Evolutionary conservation across 2,797 vertebrate species (phyloP).

Genomic region (Triplophysa bombifrons): DNA sequence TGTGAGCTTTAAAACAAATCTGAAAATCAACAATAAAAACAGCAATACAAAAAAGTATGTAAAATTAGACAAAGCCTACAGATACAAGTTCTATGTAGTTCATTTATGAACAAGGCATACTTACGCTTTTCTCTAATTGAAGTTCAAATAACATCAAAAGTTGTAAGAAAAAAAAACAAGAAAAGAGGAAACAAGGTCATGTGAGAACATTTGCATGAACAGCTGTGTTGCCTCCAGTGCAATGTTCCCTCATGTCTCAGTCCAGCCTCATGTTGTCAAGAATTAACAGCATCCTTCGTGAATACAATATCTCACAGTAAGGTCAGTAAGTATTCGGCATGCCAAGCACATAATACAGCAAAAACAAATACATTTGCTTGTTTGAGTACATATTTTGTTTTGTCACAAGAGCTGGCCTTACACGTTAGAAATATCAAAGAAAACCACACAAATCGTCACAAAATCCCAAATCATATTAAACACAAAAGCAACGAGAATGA

Average conservation of each 20-base stretch:
- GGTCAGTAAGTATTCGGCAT: constrained; percentile 23
- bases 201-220: constrained; percentile 56
- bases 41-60: neutral
- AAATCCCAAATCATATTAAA: neutral
- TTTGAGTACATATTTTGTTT: neutral
- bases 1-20: neutral
- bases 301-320: constrained; percentile 25
- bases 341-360: constrained; percentile 6
- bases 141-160: constrained; percentile 27
- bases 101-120: neutral
- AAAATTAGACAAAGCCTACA: too few species aligned
- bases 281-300: constrained; percentile 48
- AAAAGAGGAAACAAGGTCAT: constrained; percentile 64
- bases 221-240: constrained; percentile 57
- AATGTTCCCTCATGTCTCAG: constrained; percentile 46
- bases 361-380: constrained; percentile 8
- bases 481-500: neutral
- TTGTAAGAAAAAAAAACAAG: constrained; percentile 15
- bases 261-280: constrained; percentile 40
- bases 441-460: neutral
- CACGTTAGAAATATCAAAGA: neutral
- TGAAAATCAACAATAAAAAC: neutral
- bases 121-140: neutral
- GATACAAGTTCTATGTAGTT: neutral
- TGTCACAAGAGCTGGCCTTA: neutral